Base-by-base conservation (phyloP, 2,888 invertebrate genomes). In the Tyria jacobaeae region DNA sequence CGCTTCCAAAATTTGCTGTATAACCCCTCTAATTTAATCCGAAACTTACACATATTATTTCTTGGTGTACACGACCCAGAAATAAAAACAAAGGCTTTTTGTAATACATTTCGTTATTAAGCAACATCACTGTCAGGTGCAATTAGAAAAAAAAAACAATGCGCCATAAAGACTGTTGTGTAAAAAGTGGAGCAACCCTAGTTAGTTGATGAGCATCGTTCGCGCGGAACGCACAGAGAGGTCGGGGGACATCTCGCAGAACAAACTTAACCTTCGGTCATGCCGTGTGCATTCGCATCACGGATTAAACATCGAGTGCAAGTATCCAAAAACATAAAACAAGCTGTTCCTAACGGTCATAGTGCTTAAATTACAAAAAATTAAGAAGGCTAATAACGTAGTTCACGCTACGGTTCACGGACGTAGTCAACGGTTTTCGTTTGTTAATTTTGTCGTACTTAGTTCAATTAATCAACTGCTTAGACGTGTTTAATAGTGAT, bases 241-340 rank as follows among this genome's bases (percentile, higher is more conserved):
- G 78, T 80, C 78, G 78, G 70, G 79, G 70, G 62, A 66, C 69
- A 57, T 54, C 70, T 67, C 70, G 68, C 79, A 83, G 83, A 83
- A 73, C 79, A 76, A 77, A 78, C 79, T 78, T 81, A 84, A 86
- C 85, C 83, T 82, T 81, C 86, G 81, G 75, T 81, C 86, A 94
- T 94, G 93, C 93, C 91, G 85, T 94, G 94, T 82, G 85, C 87
- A 60, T 86, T 89, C 66, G 85, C 88, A 52, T 78, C 80, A 71
- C 84, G 89, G 57, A 79, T 93, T 74, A 91, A 89, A 75, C 84
- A 86, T 79, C 84, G 89, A 85, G 85, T 94, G 94, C 92, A 92
- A 94, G 93, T 93, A 93, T 90, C 81, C 66, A 59, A 64, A 63
- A 57, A 15, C 10, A 50, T 24, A 4, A 53, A 54, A 2, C 27